These are phyloP conservation scores for Polyommatus iphigenia DNA, from an alignment of 2,888 invertebrate genomes.

Conservation along the genomic window DNA sequence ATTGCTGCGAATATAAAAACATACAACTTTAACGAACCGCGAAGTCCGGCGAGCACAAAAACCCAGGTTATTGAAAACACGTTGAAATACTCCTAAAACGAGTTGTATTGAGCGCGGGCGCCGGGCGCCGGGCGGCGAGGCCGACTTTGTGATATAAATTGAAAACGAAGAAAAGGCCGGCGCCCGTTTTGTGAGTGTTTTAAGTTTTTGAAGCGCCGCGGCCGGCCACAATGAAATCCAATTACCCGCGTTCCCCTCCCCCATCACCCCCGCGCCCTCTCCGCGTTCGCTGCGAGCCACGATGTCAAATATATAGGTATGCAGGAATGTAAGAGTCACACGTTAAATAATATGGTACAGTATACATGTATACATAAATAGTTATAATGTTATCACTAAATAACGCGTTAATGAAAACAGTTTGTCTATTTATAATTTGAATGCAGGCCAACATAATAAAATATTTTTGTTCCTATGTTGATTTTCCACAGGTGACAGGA, in stretches of 20 bases:
- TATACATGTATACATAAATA: no score
- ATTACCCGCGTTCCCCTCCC: background rate
- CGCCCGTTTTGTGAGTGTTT: constrained; percentile 28
- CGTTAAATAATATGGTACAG: background rate
- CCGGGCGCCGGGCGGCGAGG: background rate
- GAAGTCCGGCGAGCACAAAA: background rate
- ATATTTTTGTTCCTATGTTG: no score
- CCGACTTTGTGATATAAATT: constrained; percentile 28
- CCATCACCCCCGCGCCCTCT: background rate
- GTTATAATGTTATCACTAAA: no score
- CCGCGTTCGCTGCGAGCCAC: background rate
- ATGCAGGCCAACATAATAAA: no score
- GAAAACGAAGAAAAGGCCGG: constrained; percentile 28
- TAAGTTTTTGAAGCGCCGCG: constrained; percentile 21
- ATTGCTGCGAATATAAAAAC: background rate
- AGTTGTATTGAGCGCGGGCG: background rate
- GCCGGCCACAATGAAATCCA: constrained; percentile 27
- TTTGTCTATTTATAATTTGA: no score
- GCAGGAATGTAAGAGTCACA: background rate
- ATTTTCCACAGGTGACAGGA: no score
- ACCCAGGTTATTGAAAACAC: constrained; percentile 3
- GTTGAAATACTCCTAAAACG: constrained; percentile 6
- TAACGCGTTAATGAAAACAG: no score
- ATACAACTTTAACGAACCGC: background rate
- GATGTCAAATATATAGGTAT: background rate